phyloP scores from a whole-genome alignment of 2,113 vertebrate genomes.

The Paradoxurus hermaphroditus region DNA sequence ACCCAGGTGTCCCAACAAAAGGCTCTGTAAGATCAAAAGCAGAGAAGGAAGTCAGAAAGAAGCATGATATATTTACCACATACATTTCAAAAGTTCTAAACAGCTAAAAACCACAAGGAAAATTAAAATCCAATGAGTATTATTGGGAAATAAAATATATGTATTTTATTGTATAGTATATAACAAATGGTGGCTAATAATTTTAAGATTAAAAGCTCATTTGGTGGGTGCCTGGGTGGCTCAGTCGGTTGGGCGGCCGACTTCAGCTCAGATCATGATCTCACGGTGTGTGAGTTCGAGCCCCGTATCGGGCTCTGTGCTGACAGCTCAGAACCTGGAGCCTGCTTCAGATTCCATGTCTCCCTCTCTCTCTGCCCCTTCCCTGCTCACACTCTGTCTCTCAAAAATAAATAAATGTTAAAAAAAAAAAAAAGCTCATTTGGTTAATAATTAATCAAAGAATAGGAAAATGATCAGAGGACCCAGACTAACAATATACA shows the following conservation, averaged over 20 bases:
- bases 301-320: too few species aligned
- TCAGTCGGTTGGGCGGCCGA: too few species aligned
- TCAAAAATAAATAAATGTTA: too few species aligned
- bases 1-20: background rate
- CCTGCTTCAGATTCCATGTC: too few species aligned
- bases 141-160: background rate
- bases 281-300: too few species aligned
- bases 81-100: background rate
- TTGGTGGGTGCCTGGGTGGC: too few species aligned
- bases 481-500: background rate
- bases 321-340: too few species aligned
- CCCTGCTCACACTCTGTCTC: too few species aligned
- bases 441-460: background rate
- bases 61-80: background rate
- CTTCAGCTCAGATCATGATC: too few species aligned
- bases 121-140: background rate
- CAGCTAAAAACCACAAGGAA: background rate
- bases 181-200: background rate
- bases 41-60: background rate
- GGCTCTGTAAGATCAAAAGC: conserved; percentile 8
- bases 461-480: background rate
- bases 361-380: too few species aligned
- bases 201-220: background rate
- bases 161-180: background rate
- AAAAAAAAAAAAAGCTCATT: too few species aligned